A percentile compares a stretch with the other conserved stretches of the same genome.
phyloP scores from a whole-genome alignment of 1,140 invertebrate genomes.

The Brachionus calyciflorus region DNA sequence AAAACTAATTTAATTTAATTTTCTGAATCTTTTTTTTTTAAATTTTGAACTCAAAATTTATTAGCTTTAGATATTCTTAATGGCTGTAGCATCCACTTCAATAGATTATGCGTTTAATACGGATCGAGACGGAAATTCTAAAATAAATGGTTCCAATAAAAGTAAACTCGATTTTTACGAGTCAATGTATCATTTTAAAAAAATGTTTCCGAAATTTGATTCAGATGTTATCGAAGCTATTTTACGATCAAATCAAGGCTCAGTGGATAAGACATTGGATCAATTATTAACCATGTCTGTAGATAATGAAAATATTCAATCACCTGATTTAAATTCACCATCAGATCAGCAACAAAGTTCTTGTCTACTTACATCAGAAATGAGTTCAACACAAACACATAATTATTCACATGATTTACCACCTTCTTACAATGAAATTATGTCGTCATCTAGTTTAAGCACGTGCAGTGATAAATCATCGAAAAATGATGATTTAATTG shows the following conservation, averaged over 20 bases:
- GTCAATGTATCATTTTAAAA: conserved; percentile 39
- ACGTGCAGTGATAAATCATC: not conserved
- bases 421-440: conserved; percentile 28
- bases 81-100: not conserved
- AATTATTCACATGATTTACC: conserved; percentile 8
- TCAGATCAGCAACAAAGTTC: too few relatives aligned
- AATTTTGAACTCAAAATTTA: not conserved
- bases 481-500: not conserved
- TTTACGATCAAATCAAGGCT: conserved; percentile 12
- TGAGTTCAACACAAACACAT: not conserved
- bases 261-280: conserved; percentile 30
- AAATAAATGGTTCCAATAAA: not conserved
- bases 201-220: conserved; percentile 46
- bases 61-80: not conserved
- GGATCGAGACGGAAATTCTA: not conserved
- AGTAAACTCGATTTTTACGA: conserved; percentile 33
- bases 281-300: conserved; percentile 36
- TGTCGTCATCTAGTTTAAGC: not conserved
- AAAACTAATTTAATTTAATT: too few relatives aligned
- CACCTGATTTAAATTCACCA: not conserved
- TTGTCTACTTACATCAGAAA: conserved; percentile 2
- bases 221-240: conserved; percentile 33
- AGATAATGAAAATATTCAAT: not conserved
- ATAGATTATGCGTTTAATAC: not conserved
- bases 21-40: too few relatives aligned